Percentiles rank a stretch among this genome's conserved stretches.
Conservation (phyloP, 2,888 invertebrate species). For the Xanthia icteritia region DNA sequence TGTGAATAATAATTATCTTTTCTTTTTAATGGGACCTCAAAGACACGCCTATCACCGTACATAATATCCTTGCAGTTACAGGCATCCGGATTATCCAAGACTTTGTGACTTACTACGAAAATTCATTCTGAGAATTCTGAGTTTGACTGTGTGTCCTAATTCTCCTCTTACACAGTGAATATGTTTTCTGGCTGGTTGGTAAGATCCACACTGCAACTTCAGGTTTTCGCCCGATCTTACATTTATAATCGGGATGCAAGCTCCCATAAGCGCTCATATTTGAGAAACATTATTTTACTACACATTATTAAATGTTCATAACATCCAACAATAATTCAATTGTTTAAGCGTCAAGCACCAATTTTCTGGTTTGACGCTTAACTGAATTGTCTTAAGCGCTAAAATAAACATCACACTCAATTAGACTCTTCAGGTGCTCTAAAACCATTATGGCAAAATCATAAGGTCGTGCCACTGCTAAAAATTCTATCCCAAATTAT, state of each 20-base stretch:
- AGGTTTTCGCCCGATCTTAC: not conserved
- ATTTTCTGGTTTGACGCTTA: constrained; percentile 42
- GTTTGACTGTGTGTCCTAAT: not conserved
- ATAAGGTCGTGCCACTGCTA: not conserved
- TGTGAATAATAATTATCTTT: constrained; percentile 11
- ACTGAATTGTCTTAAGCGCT: constrained; percentile 6
- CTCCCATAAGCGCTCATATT: not conserved
- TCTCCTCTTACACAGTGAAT: too few species aligned
- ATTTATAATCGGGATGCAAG: not conserved
- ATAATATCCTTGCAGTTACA: not conserved
- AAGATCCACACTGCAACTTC: not conserved
- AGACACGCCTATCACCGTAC: not conserved
- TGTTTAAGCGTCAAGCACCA: constrained; percentile 20
- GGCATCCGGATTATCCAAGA: not conserved
- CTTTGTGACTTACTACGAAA: not conserved
- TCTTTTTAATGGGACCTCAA: constrained; percentile 5
- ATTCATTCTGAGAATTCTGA: not conserved
- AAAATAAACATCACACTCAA: constrained; percentile 22
- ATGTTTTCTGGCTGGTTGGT: not conserved
- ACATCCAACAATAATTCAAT: constrained; percentile 28
- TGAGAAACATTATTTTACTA: not conserved
- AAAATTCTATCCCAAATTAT: not conserved
- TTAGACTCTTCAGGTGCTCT: constrained; percentile 9
- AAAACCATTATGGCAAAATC: not conserved
- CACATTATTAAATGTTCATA: too few species aligned